These are phyloP conservation scores for Chaunax sp. DNA, from an alignment of 2,797 vertebrate genomes.

Conservation along the genomic window DNA sequence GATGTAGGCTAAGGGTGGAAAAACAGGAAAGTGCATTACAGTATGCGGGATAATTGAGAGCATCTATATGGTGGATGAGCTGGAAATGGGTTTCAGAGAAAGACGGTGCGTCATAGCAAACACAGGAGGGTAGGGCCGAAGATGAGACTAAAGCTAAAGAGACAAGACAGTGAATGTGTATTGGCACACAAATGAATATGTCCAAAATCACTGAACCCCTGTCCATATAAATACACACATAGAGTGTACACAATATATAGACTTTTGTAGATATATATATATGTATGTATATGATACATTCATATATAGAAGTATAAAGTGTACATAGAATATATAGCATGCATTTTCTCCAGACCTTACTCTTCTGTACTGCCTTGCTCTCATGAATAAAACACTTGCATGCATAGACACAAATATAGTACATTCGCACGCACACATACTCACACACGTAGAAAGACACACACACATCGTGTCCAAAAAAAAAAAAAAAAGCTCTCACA, in stretches of 20 bases:
- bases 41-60: slow-evolving; percentile 32
- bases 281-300: neutral
- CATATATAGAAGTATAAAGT: neutral
- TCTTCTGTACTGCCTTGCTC: slow-evolving; percentile 17
- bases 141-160: slow-evolving; percentile 47
- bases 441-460: neutral
- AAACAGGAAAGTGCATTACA: slow-evolving; percentile 10
- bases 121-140: slow-evolving; percentile 23
- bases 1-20: slow-evolving; percentile 2
- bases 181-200: slow-evolving; percentile 7
- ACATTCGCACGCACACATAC: slow-evolving; percentile 4
- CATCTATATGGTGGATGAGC: slow-evolving; percentile 37
- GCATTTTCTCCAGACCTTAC: slow-evolving; percentile 13
- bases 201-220: slow-evolving; percentile 13
- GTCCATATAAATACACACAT: neutral
- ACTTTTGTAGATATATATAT: neutral
- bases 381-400: slow-evolving; percentile 62
- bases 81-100: slow-evolving; percentile 54
- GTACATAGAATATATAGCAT: slow-evolving; percentile 15
- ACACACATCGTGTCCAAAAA: neutral
- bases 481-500: slow-evolving; percentile 11
- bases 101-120: slow-evolving; percentile 25
- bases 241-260: neutral
- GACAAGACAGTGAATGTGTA: slow-evolving; percentile 34
- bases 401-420: slow-evolving; percentile 17